Base-by-base conservation (phyloP, 2,113 vertebrate species). In the Cochlearius cochlearius region DNA sequence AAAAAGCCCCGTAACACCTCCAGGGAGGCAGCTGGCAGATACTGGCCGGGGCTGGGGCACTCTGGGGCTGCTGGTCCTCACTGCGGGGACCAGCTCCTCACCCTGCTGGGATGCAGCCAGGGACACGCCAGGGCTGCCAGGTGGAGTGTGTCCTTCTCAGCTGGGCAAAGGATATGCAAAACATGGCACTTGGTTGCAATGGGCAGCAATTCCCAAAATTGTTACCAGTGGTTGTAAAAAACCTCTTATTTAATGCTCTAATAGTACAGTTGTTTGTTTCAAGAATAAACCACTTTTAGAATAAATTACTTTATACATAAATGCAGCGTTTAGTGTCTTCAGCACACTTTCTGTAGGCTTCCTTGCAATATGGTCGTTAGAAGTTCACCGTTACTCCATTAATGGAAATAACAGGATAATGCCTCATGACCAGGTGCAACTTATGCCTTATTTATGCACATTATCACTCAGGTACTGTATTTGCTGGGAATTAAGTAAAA, bases 81-180 rank as follows among this genome's bases (percentile, higher is more conserved):
- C 63, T 59, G n/a, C 4, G 3, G 56, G 32, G 39, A 41, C 36
- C 16, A 39, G 34, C 14, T 55, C 18, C 45, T 90, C 1, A 1
- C n/a, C 30, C 47, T 9, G 3, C 62, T 36, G 30, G 41, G 23
- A 63, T 0, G 2, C 5, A 4, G 22, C 4, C 5, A 10, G 53
- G 68, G 25, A 81, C 10, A 5, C 7, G 1, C 0, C 2, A 9
- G 45, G 20, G 34, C 9, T 95, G 49, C 50, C 2, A 0, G 3
- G 12, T 56, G 43, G 12, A 74, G 7, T 2, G 1, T 47, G 12
- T 17, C 26, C 64, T 50, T 50, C 49, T 66, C 9, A 2, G 20
- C 64, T 1, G 9, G 15, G 63, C 12, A 32, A 87, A 75, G 39
- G 30, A 38, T 43, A 29, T 32, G 25, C 12, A 38, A 82, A 88